Evolutionary conservation across 2,113 vertebrate genomes (phyloP).

Genomic region (Pelvicachromis taeniatus): DNA sequence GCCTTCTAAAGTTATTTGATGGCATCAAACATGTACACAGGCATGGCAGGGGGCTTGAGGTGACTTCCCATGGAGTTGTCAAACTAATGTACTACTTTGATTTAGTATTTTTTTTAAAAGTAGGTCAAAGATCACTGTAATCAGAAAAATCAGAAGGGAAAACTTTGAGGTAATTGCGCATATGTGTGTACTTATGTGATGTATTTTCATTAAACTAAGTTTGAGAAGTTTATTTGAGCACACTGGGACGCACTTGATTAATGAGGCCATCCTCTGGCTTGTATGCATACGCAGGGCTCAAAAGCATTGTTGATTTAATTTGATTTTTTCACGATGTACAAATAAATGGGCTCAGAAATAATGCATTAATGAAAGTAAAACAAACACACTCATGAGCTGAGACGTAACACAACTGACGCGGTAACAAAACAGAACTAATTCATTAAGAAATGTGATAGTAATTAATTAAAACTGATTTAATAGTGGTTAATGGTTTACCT

Average conservation of each 20-base stretch:
- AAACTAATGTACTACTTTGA: not conserved
- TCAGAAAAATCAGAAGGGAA: not conserved
- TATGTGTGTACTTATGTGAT: not conserved
- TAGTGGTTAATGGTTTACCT: not conserved
- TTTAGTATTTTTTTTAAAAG: not conserved
- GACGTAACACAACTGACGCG: not conserved
- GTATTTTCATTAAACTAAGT: not conserved
- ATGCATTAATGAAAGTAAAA: not conserved
- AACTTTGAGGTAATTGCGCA: not conserved
- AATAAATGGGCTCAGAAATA: not conserved
- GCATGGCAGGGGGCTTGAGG: not conserved
- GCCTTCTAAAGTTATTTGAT: not conserved
- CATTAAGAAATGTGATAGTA: not conserved
- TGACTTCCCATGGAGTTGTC: not conserved
- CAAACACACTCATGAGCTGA: not conserved
- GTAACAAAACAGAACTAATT: not conserved
- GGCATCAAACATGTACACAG: not conserved
- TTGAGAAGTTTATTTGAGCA: not conserved
- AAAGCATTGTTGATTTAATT: not conserved
- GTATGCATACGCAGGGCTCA: not conserved
- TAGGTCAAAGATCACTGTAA: not conserved
- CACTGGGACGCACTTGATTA: not conserved
- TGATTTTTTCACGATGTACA: not conserved
- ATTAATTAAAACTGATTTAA: not conserved
- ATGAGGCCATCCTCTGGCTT: not conserved